Conservation (phyloP, 2,113 vertebrate genomes). For the Asarcornis scutulata region DNA sequence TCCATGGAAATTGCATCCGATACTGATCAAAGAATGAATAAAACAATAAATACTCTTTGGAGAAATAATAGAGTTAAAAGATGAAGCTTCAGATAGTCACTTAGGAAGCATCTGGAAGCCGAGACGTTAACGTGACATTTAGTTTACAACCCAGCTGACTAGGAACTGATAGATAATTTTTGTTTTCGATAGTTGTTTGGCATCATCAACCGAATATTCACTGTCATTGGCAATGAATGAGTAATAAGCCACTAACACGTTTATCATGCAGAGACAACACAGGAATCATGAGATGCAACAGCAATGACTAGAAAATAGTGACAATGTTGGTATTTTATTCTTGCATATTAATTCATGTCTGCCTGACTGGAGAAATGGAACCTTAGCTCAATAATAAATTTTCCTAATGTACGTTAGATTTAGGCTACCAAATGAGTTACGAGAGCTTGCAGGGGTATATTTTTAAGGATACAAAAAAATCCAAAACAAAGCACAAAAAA, state of each 20-base stretch:
- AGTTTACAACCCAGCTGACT: conserved; percentile 46
- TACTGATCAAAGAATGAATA: not conserved
- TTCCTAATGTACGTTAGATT: fast-evolving
- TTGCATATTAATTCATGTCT: conserved; percentile 3
- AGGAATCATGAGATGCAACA: not conserved
- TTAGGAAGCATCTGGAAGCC: conserved; percentile 46
- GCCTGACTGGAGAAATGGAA: not conserved
- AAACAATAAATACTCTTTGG: not conserved
- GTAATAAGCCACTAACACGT: conserved; percentile 33
- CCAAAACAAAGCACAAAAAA: not conserved
- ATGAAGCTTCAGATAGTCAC: not conserved
- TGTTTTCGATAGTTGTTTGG: conserved; percentile 68
- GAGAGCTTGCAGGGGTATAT: not conserved
- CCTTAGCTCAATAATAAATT: not conserved
- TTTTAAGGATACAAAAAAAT: not conserved
- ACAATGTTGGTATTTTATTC: not conserved
- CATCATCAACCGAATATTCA: conserved; percentile 45
- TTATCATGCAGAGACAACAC: conserved; percentile 48
- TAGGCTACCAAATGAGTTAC: not conserved
- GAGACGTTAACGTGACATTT: conserved; percentile 27
- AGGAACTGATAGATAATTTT: conserved; percentile 60
- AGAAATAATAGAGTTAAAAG: conserved; percentile 19
- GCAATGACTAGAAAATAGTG: conserved; percentile 13
- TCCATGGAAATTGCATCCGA: not conserved
- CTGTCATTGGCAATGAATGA: conserved; percentile 50